Evolutionary conservation across 2,888 invertebrate species (phyloP).

Genomic region (Cheilosia grossa): DNA sequence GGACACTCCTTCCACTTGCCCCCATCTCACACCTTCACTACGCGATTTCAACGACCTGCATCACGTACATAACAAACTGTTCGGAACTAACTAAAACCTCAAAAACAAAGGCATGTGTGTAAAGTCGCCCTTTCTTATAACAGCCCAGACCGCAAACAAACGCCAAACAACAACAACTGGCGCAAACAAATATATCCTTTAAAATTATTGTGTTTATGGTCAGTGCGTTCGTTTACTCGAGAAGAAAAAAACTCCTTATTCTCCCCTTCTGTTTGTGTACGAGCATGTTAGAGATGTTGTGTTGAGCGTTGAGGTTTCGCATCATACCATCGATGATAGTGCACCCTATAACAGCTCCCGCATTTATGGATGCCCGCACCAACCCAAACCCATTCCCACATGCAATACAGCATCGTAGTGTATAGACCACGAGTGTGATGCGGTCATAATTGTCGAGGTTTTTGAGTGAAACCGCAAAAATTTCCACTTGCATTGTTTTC

Average conservation of each 20-base stretch:
- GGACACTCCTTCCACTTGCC: too few species aligned
- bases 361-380: conserved; percentile 68
- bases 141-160: neutral
- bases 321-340: conserved; percentile 54
- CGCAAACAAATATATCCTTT: conserved; percentile 59
- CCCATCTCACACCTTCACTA: too few species aligned
- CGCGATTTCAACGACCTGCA: too few species aligned
- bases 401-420: conserved; percentile 28
- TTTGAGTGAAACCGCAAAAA: conserved; percentile 70
- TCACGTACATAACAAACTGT: too few species aligned
- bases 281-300: conserved; percentile 45
- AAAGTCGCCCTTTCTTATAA: conserved; percentile 5
- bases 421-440: conserved; percentile 67
- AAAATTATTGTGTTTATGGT: conserved; percentile 69
- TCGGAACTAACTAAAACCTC: conserved; percentile 7
- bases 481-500: conserved; percentile 73
- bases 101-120: conserved; percentile 16
- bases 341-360: conserved; percentile 43
- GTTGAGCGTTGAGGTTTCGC: conserved; percentile 70
- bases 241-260: conserved; percentile 53
- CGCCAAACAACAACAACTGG: conserved; percentile 18
- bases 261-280: conserved; percentile 32
- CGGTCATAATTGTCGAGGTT: conserved; percentile 75
- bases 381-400: conserved; percentile 29
- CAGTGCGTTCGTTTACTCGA: conserved; percentile 65